phyloP scores from a whole-genome alignment of 2,797 vertebrate genomes.

The Knipowitschia caucasica region DNA sequence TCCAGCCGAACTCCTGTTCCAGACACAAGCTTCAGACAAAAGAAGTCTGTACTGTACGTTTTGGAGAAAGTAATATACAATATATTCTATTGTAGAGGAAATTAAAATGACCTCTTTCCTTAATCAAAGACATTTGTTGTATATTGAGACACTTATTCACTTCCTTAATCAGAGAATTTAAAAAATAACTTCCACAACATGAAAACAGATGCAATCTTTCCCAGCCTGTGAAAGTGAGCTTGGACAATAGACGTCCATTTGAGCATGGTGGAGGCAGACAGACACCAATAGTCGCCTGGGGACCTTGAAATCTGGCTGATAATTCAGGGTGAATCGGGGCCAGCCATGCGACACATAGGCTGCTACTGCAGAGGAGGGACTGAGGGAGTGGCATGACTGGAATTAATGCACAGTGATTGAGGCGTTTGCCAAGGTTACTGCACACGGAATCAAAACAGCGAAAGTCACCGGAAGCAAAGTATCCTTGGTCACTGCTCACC shows the following conservation, averaged over 20 bases:
- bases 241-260: slow-evolving; percentile 58
- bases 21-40: neutral
- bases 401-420: slow-evolving; percentile 78
- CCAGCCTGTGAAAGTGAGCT: slow-evolving; percentile 39
- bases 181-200: too few species aligned
- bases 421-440: slow-evolving; percentile 76
- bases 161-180: too few species aligned
- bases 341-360: slow-evolving; percentile 59
- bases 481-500: slow-evolving; percentile 61
- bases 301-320: slow-evolving; percentile 61
- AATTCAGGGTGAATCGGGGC: slow-evolving; percentile 70
- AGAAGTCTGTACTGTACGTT: neutral
- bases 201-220: slow-evolving; percentile 35
- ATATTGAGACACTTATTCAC: too few species aligned
- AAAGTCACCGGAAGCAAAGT: slow-evolving; percentile 71
- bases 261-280: slow-evolving; percentile 59
- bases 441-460: slow-evolving; percentile 70
- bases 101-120: too few species aligned
- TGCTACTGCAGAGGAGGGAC: slow-evolving; percentile 50
- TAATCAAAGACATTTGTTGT: too few species aligned
- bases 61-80: neutral
- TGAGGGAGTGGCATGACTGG: slow-evolving; percentile 67
- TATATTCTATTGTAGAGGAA: neutral
- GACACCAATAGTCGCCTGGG: slow-evolving; percentile 61
- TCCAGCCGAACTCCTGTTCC: slow-evolving; percentile 47